phyloP scores from a whole-genome alignment of 2,888 invertebrate species.

The Stenotaenia linearis region DNA sequence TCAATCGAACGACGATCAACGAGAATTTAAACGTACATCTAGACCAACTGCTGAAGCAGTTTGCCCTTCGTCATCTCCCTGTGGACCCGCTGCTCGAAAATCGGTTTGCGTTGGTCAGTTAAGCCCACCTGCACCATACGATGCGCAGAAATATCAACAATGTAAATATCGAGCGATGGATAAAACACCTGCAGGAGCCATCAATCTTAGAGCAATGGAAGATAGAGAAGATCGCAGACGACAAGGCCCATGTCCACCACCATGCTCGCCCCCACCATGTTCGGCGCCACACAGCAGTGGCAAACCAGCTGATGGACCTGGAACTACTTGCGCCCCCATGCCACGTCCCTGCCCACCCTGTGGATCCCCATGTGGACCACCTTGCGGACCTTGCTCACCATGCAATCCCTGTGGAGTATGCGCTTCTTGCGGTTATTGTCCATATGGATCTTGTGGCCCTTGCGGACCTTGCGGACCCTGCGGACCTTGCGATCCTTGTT shows the following conservation, averaged over 20 bases:
- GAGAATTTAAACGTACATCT: background rate
- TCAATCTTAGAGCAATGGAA: background rate
- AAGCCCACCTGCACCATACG: background rate
- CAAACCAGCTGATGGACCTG: background rate
- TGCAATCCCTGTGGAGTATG: background rate
- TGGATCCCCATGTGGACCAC: slow-evolving; percentile 16
- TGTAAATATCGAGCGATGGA: background rate
- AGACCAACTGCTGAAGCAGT: background rate
- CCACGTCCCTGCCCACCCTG: too few relatives aligned
- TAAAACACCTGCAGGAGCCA: background rate
- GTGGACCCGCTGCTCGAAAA: background rate
- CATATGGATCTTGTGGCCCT: background rate
- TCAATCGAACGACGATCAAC: background rate
- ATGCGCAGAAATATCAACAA: background rate
- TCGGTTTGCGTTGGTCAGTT: background rate
- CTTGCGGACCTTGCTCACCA: background rate
- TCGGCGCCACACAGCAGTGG: background rate
- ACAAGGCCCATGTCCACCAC: background rate
- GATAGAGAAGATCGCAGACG: background rate
- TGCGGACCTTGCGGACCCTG: background rate
- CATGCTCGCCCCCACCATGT: background rate
- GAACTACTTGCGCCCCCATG: slow-evolving; percentile 7
- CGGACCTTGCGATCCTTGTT: slow-evolving; percentile 17
- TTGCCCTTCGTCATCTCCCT: background rate
- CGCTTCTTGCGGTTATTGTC: background rate